Evolutionary conservation across 2,797 vertebrate species (phyloP), one percentile per base, ranked within the genome.

Genomic region (Fundulus diaphanus): DNA sequence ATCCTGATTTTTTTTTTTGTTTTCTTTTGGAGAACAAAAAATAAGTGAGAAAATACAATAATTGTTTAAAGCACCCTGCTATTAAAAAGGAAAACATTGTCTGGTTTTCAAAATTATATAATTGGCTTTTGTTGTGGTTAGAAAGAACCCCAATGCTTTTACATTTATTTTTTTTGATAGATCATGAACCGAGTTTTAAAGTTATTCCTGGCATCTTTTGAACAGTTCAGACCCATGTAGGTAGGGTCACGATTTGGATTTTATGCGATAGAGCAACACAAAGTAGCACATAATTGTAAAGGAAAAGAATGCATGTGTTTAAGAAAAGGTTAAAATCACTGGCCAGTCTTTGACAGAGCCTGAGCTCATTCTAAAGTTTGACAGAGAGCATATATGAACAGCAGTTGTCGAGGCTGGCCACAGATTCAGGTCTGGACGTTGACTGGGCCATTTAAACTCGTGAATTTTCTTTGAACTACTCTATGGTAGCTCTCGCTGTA

Each of bases 21-120:
- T 15, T 40, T 42, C 22, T n/a, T 42, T 65, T 12, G 7, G 37
- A 66, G 24, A 66, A 66, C 22, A 66, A n/a, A 37, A 37, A 18
- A 7, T 35, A 63, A 37, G 5, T 42, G 8, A 3, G 24, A 66
- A 66, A 42, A 66, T 40, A 40, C 11, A 37, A 63, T 40, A 2
- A 27, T n/a, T 65, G 4, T 87, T 87, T 77, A 77, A 83, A 83
- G 37, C 35, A 72, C 63, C 68, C 65, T 3, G 52, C 40, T 69
- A 59, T 54, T 37, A 11, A 33, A 51, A 35, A 54, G 2, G 20
- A 71, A 77, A 15, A 51, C 37, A 70, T 7, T 15, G 1, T 69
- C 7, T 76, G 35, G 0, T 79, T 73, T 73, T 31, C 0, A 59
- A 65, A 80, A 77, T 31, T 33, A 18, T 31, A 79, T 37, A 82